phyloP scores from a whole-genome alignment of 37 sponge, comb jelly and placozoan genomes.

The Bolinopsis microptera region DNA sequence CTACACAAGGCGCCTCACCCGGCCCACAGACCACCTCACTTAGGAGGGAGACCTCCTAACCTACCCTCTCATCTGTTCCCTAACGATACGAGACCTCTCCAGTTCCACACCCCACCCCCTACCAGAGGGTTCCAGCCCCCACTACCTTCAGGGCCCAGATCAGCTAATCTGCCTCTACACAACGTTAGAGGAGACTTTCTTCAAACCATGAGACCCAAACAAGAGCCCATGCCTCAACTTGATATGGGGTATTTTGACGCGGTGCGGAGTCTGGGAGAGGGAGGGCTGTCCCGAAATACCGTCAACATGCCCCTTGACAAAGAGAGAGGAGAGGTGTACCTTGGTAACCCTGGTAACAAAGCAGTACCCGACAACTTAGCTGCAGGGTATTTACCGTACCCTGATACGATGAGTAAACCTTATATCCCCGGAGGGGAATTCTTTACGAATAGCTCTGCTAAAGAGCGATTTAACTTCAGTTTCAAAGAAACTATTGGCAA shows the following conservation, averaged over 20 bases:
- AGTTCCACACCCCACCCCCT: constrained; percentile 35
- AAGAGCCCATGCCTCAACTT: not conserved
- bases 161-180: not conserved
- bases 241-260: not conserved
- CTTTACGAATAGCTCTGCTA: not conserved
- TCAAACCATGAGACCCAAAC: not conserved
- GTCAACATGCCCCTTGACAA: not conserved
- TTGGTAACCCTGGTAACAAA: too few species aligned
- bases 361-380: constrained; percentile 38
- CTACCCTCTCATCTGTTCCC: constrained; percentile 55
- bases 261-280: not conserved
- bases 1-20: not conserved
- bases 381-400: constrained; percentile 21
- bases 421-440: not conserved
- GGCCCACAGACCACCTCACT: not conserved
- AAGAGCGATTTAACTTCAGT: not conserved
- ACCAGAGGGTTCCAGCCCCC: not conserved
- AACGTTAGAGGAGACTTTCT: not conserved
- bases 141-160: constrained; percentile 1
- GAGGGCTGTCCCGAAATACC: not conserved
- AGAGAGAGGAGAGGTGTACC: too few species aligned
- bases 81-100: constrained; percentile 14
- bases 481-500: constrained; percentile 54
- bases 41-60: not conserved
- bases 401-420: not conserved